Evolutionary conservation across 2,888 invertebrate species (phyloP).

Genomic region (Ophraella communa): DNA sequence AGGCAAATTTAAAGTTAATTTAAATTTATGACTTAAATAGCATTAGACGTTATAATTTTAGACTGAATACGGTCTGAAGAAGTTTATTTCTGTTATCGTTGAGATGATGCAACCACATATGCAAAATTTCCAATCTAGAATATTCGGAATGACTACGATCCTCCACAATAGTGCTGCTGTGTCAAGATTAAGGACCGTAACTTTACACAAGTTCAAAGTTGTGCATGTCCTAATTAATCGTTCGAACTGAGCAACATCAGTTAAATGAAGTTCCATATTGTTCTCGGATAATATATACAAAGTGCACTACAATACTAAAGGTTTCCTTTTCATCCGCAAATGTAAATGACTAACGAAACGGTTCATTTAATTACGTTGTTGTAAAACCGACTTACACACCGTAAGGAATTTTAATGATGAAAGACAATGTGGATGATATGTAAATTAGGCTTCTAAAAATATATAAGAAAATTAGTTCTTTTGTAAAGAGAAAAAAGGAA

Average conservation of each 20-base stretch:
- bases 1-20: no score
- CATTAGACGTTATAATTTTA: no score
- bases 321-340: background rate
- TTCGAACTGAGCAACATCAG: constrained; percentile 4
- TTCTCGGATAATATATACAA: background rate
- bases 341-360: background rate
- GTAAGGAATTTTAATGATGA: background rate
- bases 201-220: constrained; percentile 8
- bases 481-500: no score
- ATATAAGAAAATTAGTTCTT: background rate
- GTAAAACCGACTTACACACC: background rate
- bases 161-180: background rate
- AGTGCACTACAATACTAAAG: background rate
- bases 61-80: no score
- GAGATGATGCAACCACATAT: background rate
- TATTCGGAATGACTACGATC: background rate
- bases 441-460: background rate
- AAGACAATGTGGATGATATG: background rate
- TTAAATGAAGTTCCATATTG: background rate
- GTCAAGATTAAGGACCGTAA: constrained; percentile 2
- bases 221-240: background rate
- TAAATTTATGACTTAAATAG: no score
- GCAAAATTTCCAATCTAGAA: background rate
- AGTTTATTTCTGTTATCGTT: background rate
- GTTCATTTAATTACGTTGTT: background rate